These are phyloP conservation scores for Leptinotarsa undecemlineata DNA, from an alignment of 1,140 invertebrate genomes.

Conservation along the genomic window DNA sequence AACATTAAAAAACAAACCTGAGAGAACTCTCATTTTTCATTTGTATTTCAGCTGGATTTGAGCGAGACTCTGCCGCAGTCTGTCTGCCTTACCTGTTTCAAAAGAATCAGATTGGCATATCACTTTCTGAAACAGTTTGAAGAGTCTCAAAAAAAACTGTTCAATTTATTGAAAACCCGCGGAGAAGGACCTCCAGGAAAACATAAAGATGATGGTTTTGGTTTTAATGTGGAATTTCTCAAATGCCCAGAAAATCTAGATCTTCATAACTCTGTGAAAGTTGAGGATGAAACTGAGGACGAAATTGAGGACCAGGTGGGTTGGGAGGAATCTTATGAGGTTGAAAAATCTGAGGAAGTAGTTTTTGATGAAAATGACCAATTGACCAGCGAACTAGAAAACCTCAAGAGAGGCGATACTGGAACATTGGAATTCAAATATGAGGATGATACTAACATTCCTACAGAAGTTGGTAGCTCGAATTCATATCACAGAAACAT, in stretches of 20 bases:
- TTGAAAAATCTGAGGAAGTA: not conserved
- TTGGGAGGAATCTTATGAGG: not conserved
- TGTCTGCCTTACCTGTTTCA: constrained; percentile 7
- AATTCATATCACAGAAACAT: not conserved
- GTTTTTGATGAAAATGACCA: too few relatives aligned
- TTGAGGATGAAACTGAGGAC: not conserved
- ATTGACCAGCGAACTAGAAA: too few relatives aligned
- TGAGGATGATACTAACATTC: too few relatives aligned
- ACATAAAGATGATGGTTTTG: not conserved
- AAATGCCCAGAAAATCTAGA: too few relatives aligned
- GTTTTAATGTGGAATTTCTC: not conserved
- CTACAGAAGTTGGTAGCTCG: too few relatives aligned
- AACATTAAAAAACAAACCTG: not conserved
- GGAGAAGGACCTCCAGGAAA: not conserved
- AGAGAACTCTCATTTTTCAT: not conserved
- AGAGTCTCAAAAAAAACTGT: not conserved
- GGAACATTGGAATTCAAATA: too few relatives aligned
- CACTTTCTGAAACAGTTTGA: constrained; percentile 6
- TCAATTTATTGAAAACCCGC: not conserved
- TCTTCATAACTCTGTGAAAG: not conserved
- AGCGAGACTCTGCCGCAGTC: not conserved
- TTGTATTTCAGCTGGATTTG: not conserved
- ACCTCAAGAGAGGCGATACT: too few relatives aligned
- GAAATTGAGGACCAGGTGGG: not conserved
- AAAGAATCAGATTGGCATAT: not conserved